Base-by-base conservation (phyloP, 2,888 invertebrate genomes). In the Pyrocoelia pectoralis region DNA sequence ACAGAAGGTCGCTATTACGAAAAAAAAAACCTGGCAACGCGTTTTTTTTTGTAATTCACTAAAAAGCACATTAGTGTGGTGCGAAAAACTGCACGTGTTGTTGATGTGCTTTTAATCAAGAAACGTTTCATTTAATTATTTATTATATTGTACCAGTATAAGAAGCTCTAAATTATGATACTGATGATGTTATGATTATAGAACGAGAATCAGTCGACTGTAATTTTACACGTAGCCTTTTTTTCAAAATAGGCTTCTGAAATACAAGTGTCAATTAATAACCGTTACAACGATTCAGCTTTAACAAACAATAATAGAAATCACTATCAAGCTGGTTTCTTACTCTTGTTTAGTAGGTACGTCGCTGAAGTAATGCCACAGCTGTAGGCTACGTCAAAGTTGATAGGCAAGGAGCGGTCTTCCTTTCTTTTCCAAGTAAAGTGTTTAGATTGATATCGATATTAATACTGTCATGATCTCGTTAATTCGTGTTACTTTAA, bases 331-430 rank as follows among this genome's bases (percentile, higher is more conserved):
- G 38, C 49, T 40, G n/a, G 13, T 19, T 17, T 19, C 24, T 24
- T 43, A 17, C 12, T 56, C 10, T 56, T 56, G 2, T 57, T 41
- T 51, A 29, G 71, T 69, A 68, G 69, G 70, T 70, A 52, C 65
- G 69, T 69, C n/a, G n/a, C 67, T 68, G 65, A 70, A 68, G 65
- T 66, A 67, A 33, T 56, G 56, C 65, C 64, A 69, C 68, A 6
- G 3, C 68, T 72, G 70, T 68, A 70, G 70, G 68, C 68, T 66
- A 71, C 67, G 65, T 56, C 41, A 68, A 66, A 72, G 70, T 69
- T 66, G 66, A 61, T 65, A 61, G 61, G 60, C 61, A 52, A 64
- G 60, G 61, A 61, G 64, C 66, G 61, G 63, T 60, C 56, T 51
- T 65, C 58, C 58, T 61, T 57, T 59, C 64, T 64, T 64, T 64